These are phyloP conservation scores for Xyliphius kryptos DNA, from an alignment of 2,113 vertebrate genomes.

Conservation along the genomic window DNA sequence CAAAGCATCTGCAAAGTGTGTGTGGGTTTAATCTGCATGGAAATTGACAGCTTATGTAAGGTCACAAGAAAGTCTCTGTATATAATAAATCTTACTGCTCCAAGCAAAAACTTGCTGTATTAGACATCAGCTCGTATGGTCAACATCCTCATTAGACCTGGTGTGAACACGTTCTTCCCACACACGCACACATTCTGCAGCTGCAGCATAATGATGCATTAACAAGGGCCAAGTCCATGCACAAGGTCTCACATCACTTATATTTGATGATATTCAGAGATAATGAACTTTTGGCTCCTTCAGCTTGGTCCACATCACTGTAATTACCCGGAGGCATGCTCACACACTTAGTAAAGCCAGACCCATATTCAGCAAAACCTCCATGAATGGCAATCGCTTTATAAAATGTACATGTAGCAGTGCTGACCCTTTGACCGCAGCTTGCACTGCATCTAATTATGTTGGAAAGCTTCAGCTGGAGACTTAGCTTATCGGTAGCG, in stretches of 20 bases:
- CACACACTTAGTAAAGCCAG: slow-evolving; percentile 11
- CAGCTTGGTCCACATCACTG: slow-evolving; percentile 23
- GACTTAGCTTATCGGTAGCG: slow-evolving; percentile 1
- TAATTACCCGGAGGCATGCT: slow-evolving; percentile 25
- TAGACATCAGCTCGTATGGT: slow-evolving; percentile 11
- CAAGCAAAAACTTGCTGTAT: slow-evolving; percentile 14
- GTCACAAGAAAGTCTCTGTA: no score
- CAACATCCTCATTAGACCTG: slow-evolving; percentile 25
- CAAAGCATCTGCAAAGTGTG: no score
- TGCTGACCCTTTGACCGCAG: slow-evolving; percentile 27
- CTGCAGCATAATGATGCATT: slow-evolving; percentile 14
- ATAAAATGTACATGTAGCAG: no score
- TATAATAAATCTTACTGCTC: no score
- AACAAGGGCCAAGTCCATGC: no score
- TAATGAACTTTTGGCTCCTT: slow-evolving; percentile 38
- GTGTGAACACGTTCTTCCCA: slow-evolving; percentile 7
- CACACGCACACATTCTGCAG: no score
- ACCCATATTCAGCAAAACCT: no score
- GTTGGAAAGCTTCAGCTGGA: no score
- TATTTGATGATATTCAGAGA: slow-evolving; percentile 15
- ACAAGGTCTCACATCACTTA: no score
- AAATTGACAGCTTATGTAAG: no score
- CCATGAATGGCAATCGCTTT: no score
- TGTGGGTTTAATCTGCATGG: no score
- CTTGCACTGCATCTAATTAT: slow-evolving; percentile 29